Conservation (phyloP, 2,888 invertebrate species). For the Celastrina argiolus region DNA sequence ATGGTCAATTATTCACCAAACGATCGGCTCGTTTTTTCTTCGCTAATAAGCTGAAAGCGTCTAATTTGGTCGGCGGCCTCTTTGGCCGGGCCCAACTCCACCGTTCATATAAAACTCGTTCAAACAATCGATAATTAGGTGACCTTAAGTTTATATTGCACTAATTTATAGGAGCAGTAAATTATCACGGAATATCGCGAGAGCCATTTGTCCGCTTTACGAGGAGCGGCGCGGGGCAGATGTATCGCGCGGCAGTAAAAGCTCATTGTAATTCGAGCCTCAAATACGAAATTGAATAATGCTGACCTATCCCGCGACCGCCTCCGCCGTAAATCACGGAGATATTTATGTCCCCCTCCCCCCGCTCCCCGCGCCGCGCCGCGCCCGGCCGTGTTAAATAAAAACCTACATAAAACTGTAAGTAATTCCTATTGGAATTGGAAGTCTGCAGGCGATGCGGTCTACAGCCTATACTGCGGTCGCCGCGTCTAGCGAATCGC, state of each 20-base stretch:
- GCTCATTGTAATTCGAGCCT: slow-evolving; percentile 76
- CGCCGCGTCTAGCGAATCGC: slow-evolving; percentile 46
- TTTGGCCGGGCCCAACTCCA: slow-evolving; percentile 77
- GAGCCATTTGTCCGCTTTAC: slow-evolving; percentile 2
- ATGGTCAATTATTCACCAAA: slow-evolving; percentile 77
- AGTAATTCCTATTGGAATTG: slow-evolving; percentile 72
- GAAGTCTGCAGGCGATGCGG: slow-evolving; percentile 54
- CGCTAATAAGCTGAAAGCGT: slow-evolving; percentile 76
- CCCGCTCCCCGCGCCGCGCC: slow-evolving; percentile 53
- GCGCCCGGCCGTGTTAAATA: slow-evolving; percentile 69
- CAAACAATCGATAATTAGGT: slow-evolving; percentile 76
- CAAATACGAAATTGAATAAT: slow-evolving; percentile 79
- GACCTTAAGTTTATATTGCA: slow-evolving; percentile 53
- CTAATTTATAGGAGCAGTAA: slow-evolving; percentile 36
- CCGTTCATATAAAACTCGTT: slow-evolving; percentile 71
- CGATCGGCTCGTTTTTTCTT: slow-evolving; percentile 63
- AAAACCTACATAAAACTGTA: slow-evolving; percentile 73
- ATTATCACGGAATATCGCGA: slow-evolving; percentile 6
- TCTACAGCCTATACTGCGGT: slow-evolving; percentile 62
- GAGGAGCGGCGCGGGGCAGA: slow-evolving; percentile 29
- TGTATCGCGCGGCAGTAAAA: slow-evolving; percentile 71
- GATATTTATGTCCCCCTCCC: slow-evolving; percentile 74
- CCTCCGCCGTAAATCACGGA: slow-evolving; percentile 74
- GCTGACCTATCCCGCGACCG: slow-evolving; percentile 78
- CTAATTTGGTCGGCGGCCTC: slow-evolving; percentile 74